A percentile compares a stretch with the other conserved stretches of the same genome.
These are phyloP conservation scores for Cygnus atratus DNA, from an alignment of 2,113 vertebrate genomes.

Conservation along the genomic window DNA sequence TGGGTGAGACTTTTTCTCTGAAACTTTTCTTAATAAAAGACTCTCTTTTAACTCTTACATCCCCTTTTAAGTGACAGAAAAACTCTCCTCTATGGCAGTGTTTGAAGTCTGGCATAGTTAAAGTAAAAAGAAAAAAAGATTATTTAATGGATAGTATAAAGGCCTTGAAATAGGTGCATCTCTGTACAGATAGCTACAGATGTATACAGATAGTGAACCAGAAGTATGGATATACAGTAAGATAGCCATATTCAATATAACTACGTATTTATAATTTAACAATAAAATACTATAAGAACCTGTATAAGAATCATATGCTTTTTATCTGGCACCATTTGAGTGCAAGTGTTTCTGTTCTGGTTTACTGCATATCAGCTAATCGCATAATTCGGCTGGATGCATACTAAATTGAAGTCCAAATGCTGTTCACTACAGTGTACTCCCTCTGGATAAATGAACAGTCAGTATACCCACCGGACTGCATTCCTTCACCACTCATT, in stretches of 20 bases:
- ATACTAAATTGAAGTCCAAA: constrained; percentile 71
- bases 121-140: not conserved
- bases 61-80: not conserved
- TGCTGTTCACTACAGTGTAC: constrained; percentile 59
- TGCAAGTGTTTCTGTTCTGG: constrained; percentile 71
- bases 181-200: not conserved
- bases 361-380: constrained; percentile 75
- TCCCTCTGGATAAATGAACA: constrained; percentile 70
- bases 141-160: not conserved
- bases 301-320: not conserved
- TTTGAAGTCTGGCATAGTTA: not conserved
- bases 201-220: not conserved
- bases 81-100: not conserved
- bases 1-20: not conserved
- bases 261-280: not conserved
- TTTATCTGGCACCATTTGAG: constrained; percentile 43
- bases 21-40: not conserved
- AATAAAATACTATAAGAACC: not conserved
- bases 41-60: not conserved
- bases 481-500: constrained; percentile 36
- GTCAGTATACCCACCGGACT: constrained; percentile 62
- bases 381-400: constrained; percentile 70
- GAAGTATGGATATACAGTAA: not conserved
- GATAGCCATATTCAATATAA: not conserved
- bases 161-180: not conserved